A percentile compares a stretch with the other conserved stretches of the same genome.
These are phyloP conservation scores for Chloroceryle amazona DNA, from an alignment of 2,797 vertebrate species.

Conservation along the genomic window DNA sequence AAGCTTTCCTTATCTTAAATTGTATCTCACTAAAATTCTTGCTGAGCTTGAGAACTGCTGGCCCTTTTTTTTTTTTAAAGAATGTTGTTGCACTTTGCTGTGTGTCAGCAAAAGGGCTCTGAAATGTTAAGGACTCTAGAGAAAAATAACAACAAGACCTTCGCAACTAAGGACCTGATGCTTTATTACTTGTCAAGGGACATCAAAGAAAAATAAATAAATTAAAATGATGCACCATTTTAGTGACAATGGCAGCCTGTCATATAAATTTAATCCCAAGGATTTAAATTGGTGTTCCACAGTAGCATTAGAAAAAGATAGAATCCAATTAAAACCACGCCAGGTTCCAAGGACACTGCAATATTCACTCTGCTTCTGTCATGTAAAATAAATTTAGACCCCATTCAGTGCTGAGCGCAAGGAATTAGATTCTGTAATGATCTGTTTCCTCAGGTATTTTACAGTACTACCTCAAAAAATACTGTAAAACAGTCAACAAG, in stretches of 20 bases:
- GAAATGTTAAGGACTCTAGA: constrained; percentile 8
- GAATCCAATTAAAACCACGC: constrained; percentile 68
- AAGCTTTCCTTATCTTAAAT: constrained; percentile 45
- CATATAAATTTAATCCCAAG: constrained; percentile 59
- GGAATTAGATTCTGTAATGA: constrained; percentile 51
- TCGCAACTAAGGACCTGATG: constrained; percentile 25
- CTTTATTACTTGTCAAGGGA: constrained; percentile 61
- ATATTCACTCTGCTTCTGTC: constrained; percentile 54
- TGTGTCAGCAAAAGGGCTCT: constrained; percentile 43
- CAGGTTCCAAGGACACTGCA: constrained; percentile 46
- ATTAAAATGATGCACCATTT: constrained; percentile 54
- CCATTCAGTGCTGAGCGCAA: constrained; percentile 3
- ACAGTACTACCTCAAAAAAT: constrained; percentile 4
- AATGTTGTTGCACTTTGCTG: constrained; percentile 19
- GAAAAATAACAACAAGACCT: constrained; percentile 46
- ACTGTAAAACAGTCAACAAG: background rate
- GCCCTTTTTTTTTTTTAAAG: background rate
- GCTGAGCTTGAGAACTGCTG: constrained; percentile 44
- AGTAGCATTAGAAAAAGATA: constrained; percentile 51
- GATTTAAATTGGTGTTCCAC: constrained; percentile 65
- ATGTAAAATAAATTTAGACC: constrained; percentile 53
- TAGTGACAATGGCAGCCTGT: constrained; percentile 58
- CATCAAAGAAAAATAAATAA: constrained; percentile 67
- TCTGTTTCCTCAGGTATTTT: constrained; percentile 46
- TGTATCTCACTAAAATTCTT: constrained; percentile 44